Conservation (phyloP, 2,797 vertebrate genomes). For the Gallinago stenura region DNA sequence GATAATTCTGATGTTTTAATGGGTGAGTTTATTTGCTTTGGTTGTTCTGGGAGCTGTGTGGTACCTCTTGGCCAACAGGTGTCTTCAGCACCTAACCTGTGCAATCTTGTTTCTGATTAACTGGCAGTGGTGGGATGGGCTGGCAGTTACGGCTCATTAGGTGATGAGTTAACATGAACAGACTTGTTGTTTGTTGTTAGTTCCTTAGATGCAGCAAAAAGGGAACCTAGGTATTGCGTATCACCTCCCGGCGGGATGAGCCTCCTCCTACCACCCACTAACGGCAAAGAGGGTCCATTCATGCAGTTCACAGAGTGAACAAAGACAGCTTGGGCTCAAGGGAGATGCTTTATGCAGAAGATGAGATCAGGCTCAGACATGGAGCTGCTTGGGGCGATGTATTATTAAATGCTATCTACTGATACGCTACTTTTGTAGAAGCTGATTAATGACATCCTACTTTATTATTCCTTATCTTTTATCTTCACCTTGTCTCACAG, state of each 20-base stretch:
- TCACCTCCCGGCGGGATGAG: neutral
- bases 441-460: slow-evolving; percentile 46
- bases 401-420: slow-evolving; percentile 55
- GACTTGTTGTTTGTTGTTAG: neutral
- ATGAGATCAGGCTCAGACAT: slow-evolving; percentile 36
- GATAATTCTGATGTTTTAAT: neutral
- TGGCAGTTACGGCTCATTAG: neutral
- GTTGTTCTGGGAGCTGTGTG: neutral
- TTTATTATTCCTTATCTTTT: slow-evolving; percentile 56
- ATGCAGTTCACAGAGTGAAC: neutral
- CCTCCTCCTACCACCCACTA: neutral
- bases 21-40: neutral
- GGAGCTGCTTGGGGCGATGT: slow-evolving; percentile 23
- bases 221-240: neutral
- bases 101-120: neutral
- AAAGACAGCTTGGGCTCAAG: slow-evolving; percentile 21
- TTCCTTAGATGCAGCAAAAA: neutral
- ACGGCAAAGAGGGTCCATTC: neutral
- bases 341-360: slow-evolving; percentile 12
- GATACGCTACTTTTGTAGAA: neutral
- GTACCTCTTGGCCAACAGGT: neutral
- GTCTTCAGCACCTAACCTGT: neutral
- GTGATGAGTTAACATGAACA: neutral
- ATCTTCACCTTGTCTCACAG: slow-evolving; percentile 50
- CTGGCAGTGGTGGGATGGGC: neutral